Evolutionary conservation across 2,888 invertebrate species (phyloP), one percentile per base, ranked within the genome.

Genomic region (Scotopteryx bipunctaria): DNA sequence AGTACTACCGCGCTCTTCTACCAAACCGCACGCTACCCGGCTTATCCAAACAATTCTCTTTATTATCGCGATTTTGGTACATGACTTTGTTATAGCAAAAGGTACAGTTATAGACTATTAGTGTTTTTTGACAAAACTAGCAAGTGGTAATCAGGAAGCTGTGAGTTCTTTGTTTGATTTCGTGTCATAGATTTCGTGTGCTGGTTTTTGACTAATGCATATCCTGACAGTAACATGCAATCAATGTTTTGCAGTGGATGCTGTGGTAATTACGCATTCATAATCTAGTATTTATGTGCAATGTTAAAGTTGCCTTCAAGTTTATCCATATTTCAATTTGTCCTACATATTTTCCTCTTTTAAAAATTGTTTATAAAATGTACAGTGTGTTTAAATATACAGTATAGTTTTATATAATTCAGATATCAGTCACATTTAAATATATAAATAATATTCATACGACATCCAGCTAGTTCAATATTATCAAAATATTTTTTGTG

Each of bases 1-100:
- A 86, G 87, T 87, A 63, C 66, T 77, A 74, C 75, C 75, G 72
- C 75, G 76, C 74, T 71, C 73, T 62, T 62, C 46, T 50, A 31
- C 52, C 59, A 57, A 63, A 63, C 59, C 65, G 67, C 64, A 67
- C 70, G 68, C 57, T 63, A 55, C 44, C 55, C 44, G 55, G 57
- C 44, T 56, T 55, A 61, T 64, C 62, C 56, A 53, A 59, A 60
- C 64, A 67, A 53, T 38, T 65, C 64, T 58, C 47, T 58, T 70
- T 76, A 79, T 77, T 67, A 63, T 61, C 61, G 73, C 68, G 71
- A 72, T 72, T 73, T 69, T 59, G 60, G 65, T 68, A 64, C 49
- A 64, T 59, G 59, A 69, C 67, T 59, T 66, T 59, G 57, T 55
- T 51, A 57, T 33, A 54, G 62, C 15, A 31, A 38, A 42, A 32